Conservation (phyloP, 2,888 invertebrate genomes). For the Stomorhina lunata region DNA sequence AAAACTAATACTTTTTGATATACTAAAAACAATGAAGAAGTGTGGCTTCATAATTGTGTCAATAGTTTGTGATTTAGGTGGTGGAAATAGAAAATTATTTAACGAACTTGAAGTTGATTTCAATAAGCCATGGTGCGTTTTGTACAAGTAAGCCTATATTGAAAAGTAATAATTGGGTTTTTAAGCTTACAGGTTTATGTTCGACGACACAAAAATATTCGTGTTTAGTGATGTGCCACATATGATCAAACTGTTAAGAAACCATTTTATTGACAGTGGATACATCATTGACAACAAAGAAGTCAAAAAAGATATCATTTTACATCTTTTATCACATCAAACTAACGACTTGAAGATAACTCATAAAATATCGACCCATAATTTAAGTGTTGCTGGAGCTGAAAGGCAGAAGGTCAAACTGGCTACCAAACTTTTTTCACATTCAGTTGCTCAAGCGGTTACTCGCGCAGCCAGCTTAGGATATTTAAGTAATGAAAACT, state of each 20-base stretch:
- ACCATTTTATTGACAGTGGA: constrained; percentile 55
- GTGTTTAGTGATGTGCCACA: constrained; percentile 57
- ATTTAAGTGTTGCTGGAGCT: no score
- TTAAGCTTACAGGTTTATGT: constrained; percentile 20
- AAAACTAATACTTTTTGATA: no score
- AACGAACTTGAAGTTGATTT: constrained; percentile 34
- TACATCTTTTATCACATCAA: constrained; percentile 22
- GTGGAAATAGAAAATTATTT: constrained; percentile 41
- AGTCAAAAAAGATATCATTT: constrained; percentile 33
- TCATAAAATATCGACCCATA: no score
- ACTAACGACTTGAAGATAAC: no score
- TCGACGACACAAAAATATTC: constrained; percentile 43
- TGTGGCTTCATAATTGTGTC: constrained; percentile 40
- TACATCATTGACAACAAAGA: constrained; percentile 31
- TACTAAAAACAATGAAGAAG: no score
- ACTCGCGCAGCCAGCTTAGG: no score
- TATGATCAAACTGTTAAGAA: constrained; percentile 54
- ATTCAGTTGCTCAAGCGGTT: no score
- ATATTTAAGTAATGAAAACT: no score
- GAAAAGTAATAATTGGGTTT: not conserved
- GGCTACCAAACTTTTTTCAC: no score
- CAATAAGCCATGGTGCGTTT: constrained; percentile 30
- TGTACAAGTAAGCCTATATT: not conserved
- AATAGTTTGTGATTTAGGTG: constrained; percentile 50
- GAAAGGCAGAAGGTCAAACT: no score